phyloP scores from a whole-genome alignment of 2,797 vertebrate species.

The Xenentodon cancila region DNA sequence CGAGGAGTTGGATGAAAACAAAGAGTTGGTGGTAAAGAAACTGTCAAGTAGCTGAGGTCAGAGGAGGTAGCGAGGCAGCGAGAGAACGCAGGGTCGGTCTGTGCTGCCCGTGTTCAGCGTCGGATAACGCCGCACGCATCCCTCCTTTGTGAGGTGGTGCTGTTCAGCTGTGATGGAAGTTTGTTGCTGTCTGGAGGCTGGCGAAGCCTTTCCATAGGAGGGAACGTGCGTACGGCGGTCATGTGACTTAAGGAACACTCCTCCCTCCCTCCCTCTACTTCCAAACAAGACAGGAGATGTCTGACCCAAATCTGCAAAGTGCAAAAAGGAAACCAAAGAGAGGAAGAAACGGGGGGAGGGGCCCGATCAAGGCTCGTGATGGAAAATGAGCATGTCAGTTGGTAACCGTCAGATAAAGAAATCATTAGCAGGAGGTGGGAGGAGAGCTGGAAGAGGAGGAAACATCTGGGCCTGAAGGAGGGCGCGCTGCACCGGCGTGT shows the following conservation, averaged over 20 bases:
- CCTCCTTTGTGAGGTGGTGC: slow-evolving; percentile 9
- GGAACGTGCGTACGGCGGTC: slow-evolving; percentile 33
- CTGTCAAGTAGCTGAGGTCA: slow-evolving; percentile 20
- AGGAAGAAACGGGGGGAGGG: slow-evolving; percentile 12
- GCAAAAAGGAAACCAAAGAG: slow-evolving; percentile 45
- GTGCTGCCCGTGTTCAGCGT: slow-evolving; percentile 49
- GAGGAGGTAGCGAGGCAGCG: slow-evolving; percentile 5
- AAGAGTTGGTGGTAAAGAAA: slow-evolving; percentile 9
- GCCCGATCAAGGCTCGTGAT: slow-evolving; percentile 44
- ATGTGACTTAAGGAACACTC: slow-evolving; percentile 35
- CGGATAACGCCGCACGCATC: not conserved
- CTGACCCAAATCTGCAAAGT: slow-evolving; percentile 78
- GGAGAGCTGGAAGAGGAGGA: not conserved
- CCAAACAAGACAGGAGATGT: slow-evolving; percentile 48
- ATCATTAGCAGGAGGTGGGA: slow-evolving; percentile 35
- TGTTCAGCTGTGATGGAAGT: slow-evolving; percentile 41
- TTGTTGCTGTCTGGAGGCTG: too few species aligned
- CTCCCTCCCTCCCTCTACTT: not conserved
- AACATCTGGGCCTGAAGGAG: too few species aligned
- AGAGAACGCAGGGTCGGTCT: slow-evolving; percentile 62
- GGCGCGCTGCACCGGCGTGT: too few species aligned
- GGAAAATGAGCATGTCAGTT: slow-evolving; percentile 68
- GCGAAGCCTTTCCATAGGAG: slow-evolving; percentile 48
- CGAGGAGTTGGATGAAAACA: not conserved
- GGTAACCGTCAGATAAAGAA: slow-evolving; percentile 59